Conservation (phyloP, 92 coral and sea anemone genomes). For the Bergia sp. region DNA sequence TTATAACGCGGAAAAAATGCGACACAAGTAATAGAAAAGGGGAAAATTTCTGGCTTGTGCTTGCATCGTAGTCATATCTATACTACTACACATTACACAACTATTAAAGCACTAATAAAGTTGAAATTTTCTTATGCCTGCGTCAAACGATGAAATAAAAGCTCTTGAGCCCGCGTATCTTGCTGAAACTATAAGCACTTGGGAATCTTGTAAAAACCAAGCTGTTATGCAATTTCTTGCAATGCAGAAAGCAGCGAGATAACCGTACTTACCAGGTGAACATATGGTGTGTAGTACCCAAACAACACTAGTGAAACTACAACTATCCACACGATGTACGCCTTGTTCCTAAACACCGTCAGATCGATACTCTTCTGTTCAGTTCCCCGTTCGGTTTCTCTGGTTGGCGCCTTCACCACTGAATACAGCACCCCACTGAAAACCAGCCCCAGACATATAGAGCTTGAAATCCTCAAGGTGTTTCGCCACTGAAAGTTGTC, state of each 20-base stretch:
- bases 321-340: conserved; percentile 43
- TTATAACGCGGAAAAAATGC: no score
- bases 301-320: conserved; percentile 43
- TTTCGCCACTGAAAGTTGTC: conserved; percentile 71
- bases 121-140: no score
- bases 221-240: no score
- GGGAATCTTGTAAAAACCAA: no score
- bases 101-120: no score
- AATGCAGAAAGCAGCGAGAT: background rate
- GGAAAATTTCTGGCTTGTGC: no score
- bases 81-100: no score
- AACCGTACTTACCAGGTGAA: conserved; percentile 46
- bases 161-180: no score
- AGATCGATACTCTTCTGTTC: conserved; percentile 40
- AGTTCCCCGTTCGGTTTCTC: conserved; percentile 16
- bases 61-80: no score
- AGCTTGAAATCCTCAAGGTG: conserved; percentile 70
- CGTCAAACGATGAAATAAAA: no score
- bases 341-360: conserved; percentile 45
- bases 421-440: conserved; percentile 66
- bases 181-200: background rate
- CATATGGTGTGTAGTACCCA: conserved; percentile 53
- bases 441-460: conserved; percentile 55
- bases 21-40: no score
- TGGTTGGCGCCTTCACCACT: conserved; percentile 58